A percentile compares a stretch with the other conserved stretches of the same genome.
Evolutionary conservation across 2,113 vertebrate species (phyloP).

Genomic region (Ochotona princeps): DNA sequence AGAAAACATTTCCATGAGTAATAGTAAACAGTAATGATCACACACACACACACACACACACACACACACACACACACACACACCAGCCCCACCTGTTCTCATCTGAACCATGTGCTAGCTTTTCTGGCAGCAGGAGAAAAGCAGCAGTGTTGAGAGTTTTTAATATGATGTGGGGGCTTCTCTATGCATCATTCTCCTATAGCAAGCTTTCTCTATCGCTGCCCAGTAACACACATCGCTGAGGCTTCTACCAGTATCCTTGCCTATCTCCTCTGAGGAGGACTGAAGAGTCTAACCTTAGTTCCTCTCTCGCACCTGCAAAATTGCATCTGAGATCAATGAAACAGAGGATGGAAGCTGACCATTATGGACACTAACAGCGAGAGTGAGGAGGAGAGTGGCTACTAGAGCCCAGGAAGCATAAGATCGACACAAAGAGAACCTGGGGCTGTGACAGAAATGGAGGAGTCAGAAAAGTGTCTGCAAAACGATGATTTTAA

Average conservation of each 20-base stretch:
- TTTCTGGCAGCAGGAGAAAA: too few species aligned
- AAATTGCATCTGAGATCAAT: background rate
- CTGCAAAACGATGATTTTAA: background rate
- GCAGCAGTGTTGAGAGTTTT: background rate
- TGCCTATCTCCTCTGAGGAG: background rate
- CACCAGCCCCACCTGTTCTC: background rate
- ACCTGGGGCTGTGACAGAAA: background rate
- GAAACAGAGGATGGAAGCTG: background rate
- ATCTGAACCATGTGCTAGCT: rapidly evolving
- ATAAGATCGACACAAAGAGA: rapidly evolving
- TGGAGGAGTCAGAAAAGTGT: background rate
- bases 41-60: background rate
- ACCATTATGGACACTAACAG: background rate
- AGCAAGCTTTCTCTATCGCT: rapidly evolving
- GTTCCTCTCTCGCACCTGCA: too few species aligned
- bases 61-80: background rate
- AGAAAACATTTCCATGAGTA: background rate
- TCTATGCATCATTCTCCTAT: background rate
- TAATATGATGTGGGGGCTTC: background rate
- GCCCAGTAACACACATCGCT: rapidly evolving
- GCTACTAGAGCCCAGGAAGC: background rate
- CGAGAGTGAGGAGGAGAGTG: background rate
- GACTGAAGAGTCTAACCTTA: too few species aligned
- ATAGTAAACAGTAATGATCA: too few species aligned
- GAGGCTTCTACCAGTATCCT: rapidly evolving